Evolutionary conservation across 2,888 invertebrate species (phyloP).

Genomic region (Panzeria rudis): DNA sequence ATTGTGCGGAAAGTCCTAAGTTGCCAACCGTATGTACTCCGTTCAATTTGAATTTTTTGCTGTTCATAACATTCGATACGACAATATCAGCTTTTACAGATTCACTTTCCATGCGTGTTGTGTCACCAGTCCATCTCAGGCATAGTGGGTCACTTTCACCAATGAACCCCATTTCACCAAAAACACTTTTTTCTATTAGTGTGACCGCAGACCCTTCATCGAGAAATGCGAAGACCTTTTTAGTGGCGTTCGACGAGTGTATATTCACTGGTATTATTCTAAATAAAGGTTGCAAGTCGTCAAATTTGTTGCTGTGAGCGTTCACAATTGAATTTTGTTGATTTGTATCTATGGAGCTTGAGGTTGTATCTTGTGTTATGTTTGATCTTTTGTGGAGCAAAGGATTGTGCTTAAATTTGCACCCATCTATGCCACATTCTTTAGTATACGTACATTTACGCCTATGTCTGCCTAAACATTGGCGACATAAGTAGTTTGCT

Average conservation of each 20-base stretch:
- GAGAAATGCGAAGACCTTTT: conserved; percentile 26
- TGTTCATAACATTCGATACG: too few relatives aligned
- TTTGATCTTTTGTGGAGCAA: too few relatives aligned
- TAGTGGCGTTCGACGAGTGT: conserved; percentile 27
- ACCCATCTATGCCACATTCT: too few relatives aligned
- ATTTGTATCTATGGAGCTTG: too few relatives aligned
- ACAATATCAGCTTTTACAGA: conserved; percentile 33
- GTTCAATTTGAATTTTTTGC: too few relatives aligned
- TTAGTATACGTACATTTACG: too few relatives aligned
- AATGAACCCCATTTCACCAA: conserved; percentile 31
- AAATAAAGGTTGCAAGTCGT: conserved; percentile 39
- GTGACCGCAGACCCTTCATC: conserved; percentile 51
- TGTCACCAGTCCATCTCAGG: conserved; percentile 56
- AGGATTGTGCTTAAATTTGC: too few relatives aligned
- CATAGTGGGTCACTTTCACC: conserved; percentile 51
- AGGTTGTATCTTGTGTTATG: too few relatives aligned
- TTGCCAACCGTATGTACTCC: too few relatives aligned
- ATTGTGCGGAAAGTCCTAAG: conserved; percentile 46
- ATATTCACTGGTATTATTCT: conserved; percentile 41
- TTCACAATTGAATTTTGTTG: conserved; percentile 20
- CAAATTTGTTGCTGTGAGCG: conserved; percentile 7
- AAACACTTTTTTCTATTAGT: conserved; percentile 51
- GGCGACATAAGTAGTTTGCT: too few relatives aligned
- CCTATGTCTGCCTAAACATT: too few relatives aligned
- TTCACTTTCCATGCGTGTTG: conserved; percentile 45